A percentile compares a stretch with the other conserved stretches of the same genome.
Evolutionary conservation across 2,113 vertebrate species (phyloP).

Genomic region (human (Homo sapiens)): DNA sequence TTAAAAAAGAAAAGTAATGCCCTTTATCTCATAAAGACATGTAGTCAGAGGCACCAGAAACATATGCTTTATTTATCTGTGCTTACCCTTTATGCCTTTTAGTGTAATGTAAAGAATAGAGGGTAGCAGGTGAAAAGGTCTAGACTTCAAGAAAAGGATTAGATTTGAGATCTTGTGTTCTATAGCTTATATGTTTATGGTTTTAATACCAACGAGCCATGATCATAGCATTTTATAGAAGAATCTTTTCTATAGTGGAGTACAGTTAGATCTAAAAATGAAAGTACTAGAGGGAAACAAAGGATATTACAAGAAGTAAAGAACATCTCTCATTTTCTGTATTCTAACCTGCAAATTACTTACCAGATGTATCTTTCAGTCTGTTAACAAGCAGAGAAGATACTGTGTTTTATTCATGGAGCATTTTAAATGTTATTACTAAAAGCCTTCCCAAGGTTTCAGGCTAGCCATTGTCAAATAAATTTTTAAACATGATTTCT

Average conservation of each 20-base stretch:
- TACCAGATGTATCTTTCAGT: background rate
- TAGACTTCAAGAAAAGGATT: conserved; percentile 18
- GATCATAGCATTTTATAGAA: background rate
- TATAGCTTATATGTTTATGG: background rate
- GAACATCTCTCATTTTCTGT: background rate
- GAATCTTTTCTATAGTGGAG: background rate
- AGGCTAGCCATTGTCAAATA: background rate
- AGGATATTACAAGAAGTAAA: conserved; percentile 24
- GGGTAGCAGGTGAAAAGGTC: background rate
- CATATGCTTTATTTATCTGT: background rate
- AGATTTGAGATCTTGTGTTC: conserved; percentile 35
- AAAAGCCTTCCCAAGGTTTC: conserved; percentile 26
- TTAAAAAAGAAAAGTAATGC: conserved; percentile 8
- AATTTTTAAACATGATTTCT: conserved; percentile 45
- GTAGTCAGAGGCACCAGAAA: background rate
- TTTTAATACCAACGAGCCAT: conserved; percentile 34
- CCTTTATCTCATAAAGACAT: background rate
- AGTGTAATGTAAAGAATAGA: background rate
- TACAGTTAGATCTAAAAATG: conserved; percentile 5
- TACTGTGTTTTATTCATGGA: conserved; percentile 6
- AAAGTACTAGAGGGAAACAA: background rate
- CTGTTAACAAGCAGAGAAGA: conserved; percentile 29
- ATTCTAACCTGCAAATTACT: background rate
- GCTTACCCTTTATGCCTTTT: background rate
- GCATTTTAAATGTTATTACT: conserved; percentile 31